phyloP scores from a whole-genome alignment of 2,888 invertebrate genomes.

The Peribatodes rhomboidaria region DNA sequence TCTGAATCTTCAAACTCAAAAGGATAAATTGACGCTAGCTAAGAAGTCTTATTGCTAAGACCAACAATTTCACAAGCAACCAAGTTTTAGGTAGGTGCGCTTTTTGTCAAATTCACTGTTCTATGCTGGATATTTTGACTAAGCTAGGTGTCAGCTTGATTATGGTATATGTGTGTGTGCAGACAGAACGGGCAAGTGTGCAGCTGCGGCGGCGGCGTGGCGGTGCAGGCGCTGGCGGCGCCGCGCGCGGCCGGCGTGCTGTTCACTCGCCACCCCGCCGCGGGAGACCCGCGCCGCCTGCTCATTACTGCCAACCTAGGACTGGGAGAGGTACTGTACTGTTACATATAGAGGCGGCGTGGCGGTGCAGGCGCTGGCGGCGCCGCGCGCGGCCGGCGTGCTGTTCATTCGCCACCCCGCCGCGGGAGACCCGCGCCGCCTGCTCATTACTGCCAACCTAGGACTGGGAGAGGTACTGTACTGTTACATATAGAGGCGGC shows the following conservation, averaged over 20 bases:
- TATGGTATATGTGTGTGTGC: constrained; percentile 26
- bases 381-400: constrained; percentile 91
- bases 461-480: too few relatives aligned
- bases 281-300: constrained; percentile 89
- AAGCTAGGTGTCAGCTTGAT: neutral
- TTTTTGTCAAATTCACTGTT: too few relatives aligned
- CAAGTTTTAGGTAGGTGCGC: too few relatives aligned
- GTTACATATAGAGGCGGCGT: constrained; percentile 93
- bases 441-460: constrained; percentile 91
- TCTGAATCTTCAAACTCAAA: too few relatives aligned
- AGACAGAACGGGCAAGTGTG: constrained; percentile 92
- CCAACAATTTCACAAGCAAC: too few relatives aligned
- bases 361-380: constrained; percentile 92
- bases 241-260: constrained; percentile 92
- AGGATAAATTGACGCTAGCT: too few relatives aligned
- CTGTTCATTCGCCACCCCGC: constrained; percentile 93
- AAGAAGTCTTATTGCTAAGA: too few relatives aligned
- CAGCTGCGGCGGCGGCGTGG: constrained; percentile 90
- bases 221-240: constrained; percentile 91
- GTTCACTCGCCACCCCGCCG: constrained; percentile 92
- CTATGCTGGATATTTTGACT: too few relatives aligned
- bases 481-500: constrained; percentile 91
- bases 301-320: too few relatives aligned
- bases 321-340: too few relatives aligned
- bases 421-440: constrained; percentile 88